phyloP scores from a whole-genome alignment of 2,113 vertebrate genomes.

The Capreolus pygargus region DNA sequence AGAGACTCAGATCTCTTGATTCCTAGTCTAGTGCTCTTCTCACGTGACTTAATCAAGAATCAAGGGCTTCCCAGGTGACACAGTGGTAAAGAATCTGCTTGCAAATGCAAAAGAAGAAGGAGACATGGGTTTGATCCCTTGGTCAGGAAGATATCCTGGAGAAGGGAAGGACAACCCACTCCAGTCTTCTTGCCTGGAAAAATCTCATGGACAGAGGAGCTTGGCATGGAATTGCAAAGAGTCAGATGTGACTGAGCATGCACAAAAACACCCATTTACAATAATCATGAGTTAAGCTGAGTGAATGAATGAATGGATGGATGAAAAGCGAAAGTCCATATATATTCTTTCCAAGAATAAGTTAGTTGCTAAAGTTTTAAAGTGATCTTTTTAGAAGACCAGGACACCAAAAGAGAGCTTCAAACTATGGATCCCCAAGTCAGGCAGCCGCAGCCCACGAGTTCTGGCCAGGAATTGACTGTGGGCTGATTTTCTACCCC shows the following conservation, averaged over 20 bases:
- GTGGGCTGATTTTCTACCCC: too few relatives aligned
- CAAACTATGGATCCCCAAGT: not conserved
- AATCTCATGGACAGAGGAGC: not conserved
- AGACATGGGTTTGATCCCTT: not conserved
- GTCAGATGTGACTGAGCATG: rapidly evolving
- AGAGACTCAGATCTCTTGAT: not conserved
- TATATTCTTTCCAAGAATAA: constrained; percentile 16
- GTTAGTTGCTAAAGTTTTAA: not conserved
- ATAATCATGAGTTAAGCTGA: not conserved
- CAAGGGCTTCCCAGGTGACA: not conserved
- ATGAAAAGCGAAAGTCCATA: not conserved
- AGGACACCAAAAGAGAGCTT: not conserved
- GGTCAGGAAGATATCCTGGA: not conserved
- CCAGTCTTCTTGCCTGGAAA: not conserved
- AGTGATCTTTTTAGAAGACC: not conserved
- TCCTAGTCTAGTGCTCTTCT: not conserved
- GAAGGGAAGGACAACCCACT: not conserved
- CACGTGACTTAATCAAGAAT: not conserved
- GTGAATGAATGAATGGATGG: not conserved
- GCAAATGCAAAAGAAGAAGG: not conserved
- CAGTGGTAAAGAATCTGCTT: not conserved
- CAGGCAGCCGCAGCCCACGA: not conserved
- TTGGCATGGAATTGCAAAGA: not conserved
- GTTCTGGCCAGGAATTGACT: not conserved
- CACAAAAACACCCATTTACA: not conserved